These are phyloP conservation scores for Campylomormyrus numenius DNA, from an alignment of 2,113 vertebrate genomes.

Conservation along the genomic window DNA sequence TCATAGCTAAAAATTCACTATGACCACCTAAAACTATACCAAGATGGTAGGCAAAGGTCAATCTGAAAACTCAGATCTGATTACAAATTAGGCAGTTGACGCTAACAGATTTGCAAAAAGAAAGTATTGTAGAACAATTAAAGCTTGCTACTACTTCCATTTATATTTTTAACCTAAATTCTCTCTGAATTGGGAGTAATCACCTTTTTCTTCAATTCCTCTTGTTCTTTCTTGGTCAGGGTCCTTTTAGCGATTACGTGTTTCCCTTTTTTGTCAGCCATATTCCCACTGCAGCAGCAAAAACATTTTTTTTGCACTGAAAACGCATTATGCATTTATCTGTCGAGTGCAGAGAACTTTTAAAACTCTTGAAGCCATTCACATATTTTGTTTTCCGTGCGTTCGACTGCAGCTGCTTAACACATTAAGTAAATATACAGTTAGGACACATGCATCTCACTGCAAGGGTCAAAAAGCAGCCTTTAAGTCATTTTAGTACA, in stretches of 20 bases:
- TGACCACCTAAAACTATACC: background rate
- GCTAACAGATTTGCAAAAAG: background rate
- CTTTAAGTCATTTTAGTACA: background rate
- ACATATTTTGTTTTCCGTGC: background rate
- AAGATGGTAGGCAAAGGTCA: background rate
- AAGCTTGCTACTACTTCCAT: background rate
- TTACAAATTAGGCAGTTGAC: background rate
- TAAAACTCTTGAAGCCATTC: background rate
- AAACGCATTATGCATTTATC: background rate
- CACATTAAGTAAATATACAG: background rate
- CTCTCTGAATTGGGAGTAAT: background rate
- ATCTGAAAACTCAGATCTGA: background rate
- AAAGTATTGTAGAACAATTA: background rate
- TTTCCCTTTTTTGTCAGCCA: constrained; percentile 69
- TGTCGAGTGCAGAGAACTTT: background rate
- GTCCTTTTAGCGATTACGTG: constrained; percentile 50
- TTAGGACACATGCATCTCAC: background rate
- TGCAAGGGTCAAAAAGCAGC: background rate
- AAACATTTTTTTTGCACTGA: background rate
- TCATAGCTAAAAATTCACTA: background rate
- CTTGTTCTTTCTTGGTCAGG: constrained; percentile 61
- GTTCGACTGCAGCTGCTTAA: background rate
- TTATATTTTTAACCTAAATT: background rate
- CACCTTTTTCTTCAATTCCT: constrained; percentile 66
- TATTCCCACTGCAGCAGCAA: constrained; percentile 46